A percentile compares a stretch with the other conserved stretches of the same genome.
Evolutionary conservation across 2,888 invertebrate species (phyloP).

Genomic region (Eupithecia pulchellata): DNA sequence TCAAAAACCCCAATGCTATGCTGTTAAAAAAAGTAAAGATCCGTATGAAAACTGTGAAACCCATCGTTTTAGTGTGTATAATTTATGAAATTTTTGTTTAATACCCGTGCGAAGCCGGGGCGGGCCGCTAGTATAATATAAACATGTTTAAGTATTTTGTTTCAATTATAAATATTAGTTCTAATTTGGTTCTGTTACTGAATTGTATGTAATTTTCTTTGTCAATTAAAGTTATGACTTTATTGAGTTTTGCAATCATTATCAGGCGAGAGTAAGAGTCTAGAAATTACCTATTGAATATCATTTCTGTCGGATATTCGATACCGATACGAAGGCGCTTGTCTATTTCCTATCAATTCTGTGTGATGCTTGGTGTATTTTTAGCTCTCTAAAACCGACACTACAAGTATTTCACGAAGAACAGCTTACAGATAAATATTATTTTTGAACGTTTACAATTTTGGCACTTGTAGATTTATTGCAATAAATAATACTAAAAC

Average conservation of each 20-base stretch:
- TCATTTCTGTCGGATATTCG: conserved; percentile 61
- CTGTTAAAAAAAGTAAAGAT: no score
- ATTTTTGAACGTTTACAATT: conserved; percentile 43
- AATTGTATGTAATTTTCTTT: no score
- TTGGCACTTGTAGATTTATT: conserved; percentile 23
- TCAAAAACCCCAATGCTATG: no score
- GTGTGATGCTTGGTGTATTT: conserved; percentile 61
- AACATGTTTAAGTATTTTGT: no score
- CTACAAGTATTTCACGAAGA: conserved; percentile 31
- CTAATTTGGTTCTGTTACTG: no score
- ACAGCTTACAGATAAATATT: conserved; percentile 46
- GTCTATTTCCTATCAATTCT: conserved; percentile 69
- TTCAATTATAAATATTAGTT: no score
- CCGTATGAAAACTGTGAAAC: no score
- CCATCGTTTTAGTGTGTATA: no score
- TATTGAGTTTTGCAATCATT: neutral
- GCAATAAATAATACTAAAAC: neutral
- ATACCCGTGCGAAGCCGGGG: no score
- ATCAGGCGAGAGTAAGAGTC: conserved; percentile 20
- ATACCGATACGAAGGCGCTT: conserved; percentile 58
- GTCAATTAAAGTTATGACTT: no score
- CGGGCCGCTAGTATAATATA: no score
- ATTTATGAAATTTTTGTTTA: no score
- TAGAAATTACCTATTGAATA: conserved; percentile 57
- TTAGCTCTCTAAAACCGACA: conserved; percentile 48